Evolutionary conservation across 2,888 invertebrate species (phyloP), one percentile per base, ranked within the genome.

Genomic region (Pollenia angustigena): DNA sequence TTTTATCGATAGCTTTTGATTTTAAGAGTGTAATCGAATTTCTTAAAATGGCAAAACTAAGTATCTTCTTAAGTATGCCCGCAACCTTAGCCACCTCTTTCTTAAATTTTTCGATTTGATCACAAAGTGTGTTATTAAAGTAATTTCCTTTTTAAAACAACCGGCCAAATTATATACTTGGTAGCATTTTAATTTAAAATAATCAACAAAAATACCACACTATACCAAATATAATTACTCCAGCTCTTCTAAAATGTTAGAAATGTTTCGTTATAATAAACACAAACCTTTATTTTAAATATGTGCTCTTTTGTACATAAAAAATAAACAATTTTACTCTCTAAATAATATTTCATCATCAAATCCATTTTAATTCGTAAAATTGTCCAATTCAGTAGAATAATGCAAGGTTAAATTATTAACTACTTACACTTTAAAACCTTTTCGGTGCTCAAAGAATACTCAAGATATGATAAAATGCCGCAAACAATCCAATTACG

Each of bases 401-500:
- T 74, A 60, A 74, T 60, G 60, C 74, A 85, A 85, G 84, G 84
- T 85, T 85, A 80, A 80, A 80, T 68, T 80, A 80, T 72, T 80
- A 85, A 80, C 68, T 80, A 62, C 84, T 80, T 80, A 62, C 60
- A 68, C 79, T 80, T 85, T 85, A 60, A 74, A 60, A 79, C 46
- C 46, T 32, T 60, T 68, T 52, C 23, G 48, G 11, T 84, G 54
- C 74, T 84, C 79, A 76, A 75, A 74, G 58, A 84, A 74, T 52
- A 42, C 74, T 84, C 16, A 85, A 85, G 68, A 80, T 60, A 85
- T 62, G 84, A 85, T 85, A 80, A 85, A 85, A 85, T 85, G 80
- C 79, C 84, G 84, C 84, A 85, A 85, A 80, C 84, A 85, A 85
- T 74, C 84, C 84, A 85, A 85, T 75, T 85, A 79, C 80, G 79